A percentile compares a stretch with the other conserved stretches of the same genome.
Evolutionary conservation across 23 tunicate species (phyloP).

Genomic region (Clavelina lepadiformis): DNA sequence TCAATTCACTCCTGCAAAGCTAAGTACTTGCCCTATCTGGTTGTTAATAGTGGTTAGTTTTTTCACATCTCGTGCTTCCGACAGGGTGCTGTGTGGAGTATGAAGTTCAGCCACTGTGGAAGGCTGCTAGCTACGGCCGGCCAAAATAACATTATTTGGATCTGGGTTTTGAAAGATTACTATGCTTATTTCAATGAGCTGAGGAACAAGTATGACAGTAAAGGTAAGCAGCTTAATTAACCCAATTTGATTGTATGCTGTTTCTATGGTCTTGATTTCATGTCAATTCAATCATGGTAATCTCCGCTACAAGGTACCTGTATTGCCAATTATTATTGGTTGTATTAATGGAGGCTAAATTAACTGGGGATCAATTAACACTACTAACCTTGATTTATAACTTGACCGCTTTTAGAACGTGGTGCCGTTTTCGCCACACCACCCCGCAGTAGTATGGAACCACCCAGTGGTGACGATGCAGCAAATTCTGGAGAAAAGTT

Average conservation of each 20-base stretch:
- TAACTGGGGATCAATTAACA: background rate
- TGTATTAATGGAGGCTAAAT: background rate
- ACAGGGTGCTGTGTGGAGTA: constrained; percentile 98
- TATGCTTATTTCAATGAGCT: constrained; percentile 76
- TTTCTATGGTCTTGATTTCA: no score
- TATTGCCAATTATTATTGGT: background rate
- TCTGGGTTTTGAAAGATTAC: constrained; percentile 91
- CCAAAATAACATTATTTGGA: constrained; percentile 92
- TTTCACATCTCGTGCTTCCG: no score
- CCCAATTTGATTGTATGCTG: no score
- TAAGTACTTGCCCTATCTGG: background rate
- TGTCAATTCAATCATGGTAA: no score
- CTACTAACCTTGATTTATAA: background rate
- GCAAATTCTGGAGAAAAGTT: background rate
- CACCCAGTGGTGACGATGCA: constrained; percentile 1
- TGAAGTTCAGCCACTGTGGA: constrained; percentile 97
- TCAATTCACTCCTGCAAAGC: background rate
- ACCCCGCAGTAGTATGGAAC: constrained; percentile 58
- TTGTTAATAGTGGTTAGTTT: background rate
- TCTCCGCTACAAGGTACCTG: no score
- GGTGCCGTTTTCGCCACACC: constrained; percentile 74
- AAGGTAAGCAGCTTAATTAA: constrained; percentile 64
- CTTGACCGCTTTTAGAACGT: constrained; percentile 17
- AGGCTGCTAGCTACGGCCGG: constrained; percentile 89
- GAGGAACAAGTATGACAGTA: constrained; percentile 70